Conservation (phyloP, 2,113 vertebrate genomes). For the Herpailurus yagouaroundi region DNA sequence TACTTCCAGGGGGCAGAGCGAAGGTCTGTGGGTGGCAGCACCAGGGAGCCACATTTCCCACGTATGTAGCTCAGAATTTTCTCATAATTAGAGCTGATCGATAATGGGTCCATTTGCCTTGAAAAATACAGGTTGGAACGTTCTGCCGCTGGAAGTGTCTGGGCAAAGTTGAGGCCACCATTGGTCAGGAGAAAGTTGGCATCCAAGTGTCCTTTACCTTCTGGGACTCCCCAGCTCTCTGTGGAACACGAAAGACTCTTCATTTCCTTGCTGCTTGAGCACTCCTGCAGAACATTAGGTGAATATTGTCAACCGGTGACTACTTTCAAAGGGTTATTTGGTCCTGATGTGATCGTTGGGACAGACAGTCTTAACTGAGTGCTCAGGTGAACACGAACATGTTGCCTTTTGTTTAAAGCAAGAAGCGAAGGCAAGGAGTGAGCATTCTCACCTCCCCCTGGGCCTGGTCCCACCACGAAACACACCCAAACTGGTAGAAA, state of each 20-base stretch:
- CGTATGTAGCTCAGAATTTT: not conserved
- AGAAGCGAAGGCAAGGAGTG: not conserved
- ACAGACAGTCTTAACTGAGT: not conserved
- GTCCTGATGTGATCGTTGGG: rapidly evolving
- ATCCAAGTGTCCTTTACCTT: not conserved
- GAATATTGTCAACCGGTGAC: not conserved
- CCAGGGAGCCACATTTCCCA: too few relatives aligned
- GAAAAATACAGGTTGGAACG: not conserved
- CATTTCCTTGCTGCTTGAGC: not conserved
- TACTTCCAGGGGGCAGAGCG: rapidly evolving
- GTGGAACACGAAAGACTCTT: rapidly evolving
- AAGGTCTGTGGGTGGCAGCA: rapidly evolving
- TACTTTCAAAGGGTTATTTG: not conserved
- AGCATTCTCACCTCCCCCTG: not conserved
- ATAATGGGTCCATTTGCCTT: not conserved
- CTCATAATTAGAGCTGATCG: not conserved
- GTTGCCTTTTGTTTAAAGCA: not conserved
- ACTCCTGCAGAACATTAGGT: too few relatives aligned
- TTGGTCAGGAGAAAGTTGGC: not conserved
- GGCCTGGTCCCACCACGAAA: not conserved
- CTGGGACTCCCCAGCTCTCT: not conserved
- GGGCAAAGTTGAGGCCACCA: not conserved
- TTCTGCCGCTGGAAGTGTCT: rapidly evolving
- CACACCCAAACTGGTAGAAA: not conserved
- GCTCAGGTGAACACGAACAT: not conserved